Percentiles rank a stretch among this genome's conserved stretches.
These are phyloP conservation scores for Struthio camelus DNA, from an alignment of 2,113 vertebrate species.

Conservation along the genomic window DNA sequence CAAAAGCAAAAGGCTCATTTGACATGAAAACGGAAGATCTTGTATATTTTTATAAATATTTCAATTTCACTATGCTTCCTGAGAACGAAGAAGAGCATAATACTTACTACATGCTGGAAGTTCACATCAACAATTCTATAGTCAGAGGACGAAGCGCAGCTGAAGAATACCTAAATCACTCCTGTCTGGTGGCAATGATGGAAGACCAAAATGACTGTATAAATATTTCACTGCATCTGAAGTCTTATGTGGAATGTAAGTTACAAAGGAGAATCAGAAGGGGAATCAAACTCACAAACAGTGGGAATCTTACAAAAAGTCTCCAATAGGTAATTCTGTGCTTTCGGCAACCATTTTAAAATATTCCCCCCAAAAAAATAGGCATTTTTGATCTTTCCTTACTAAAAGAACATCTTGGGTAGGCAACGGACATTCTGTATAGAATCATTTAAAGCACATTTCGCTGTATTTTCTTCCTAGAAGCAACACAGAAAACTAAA, in stretches of 20 bases:
- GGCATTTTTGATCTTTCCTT: background rate
- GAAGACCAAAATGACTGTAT: constrained; percentile 44
- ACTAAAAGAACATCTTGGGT: background rate
- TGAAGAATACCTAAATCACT: background rate
- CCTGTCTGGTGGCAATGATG: constrained; percentile 42
- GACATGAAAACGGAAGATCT: constrained; percentile 37
- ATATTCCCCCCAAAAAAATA: background rate
- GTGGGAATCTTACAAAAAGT: background rate
- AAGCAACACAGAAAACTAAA: background rate
- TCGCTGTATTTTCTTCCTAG: background rate
- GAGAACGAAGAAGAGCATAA: constrained; percentile 4
- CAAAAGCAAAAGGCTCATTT: constrained; percentile 24
- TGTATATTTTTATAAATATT: constrained; percentile 49
- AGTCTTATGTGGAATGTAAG: constrained; percentile 72
- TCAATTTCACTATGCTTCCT: constrained; percentile 53
- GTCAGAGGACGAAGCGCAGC: background rate
- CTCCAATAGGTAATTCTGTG: background rate
- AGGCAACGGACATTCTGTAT: background rate
- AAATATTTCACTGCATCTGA: constrained; percentile 66
- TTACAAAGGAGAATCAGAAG: constrained; percentile 35
- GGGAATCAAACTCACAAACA: constrained; percentile 20
- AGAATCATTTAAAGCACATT: background rate
- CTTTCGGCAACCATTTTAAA: background rate
- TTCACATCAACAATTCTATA: background rate
- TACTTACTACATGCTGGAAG: constrained; percentile 43